These are phyloP conservation scores for Miichthys miiuy DNA, from an alignment of 2,797 vertebrate species.

Conservation along the genomic window DNA sequence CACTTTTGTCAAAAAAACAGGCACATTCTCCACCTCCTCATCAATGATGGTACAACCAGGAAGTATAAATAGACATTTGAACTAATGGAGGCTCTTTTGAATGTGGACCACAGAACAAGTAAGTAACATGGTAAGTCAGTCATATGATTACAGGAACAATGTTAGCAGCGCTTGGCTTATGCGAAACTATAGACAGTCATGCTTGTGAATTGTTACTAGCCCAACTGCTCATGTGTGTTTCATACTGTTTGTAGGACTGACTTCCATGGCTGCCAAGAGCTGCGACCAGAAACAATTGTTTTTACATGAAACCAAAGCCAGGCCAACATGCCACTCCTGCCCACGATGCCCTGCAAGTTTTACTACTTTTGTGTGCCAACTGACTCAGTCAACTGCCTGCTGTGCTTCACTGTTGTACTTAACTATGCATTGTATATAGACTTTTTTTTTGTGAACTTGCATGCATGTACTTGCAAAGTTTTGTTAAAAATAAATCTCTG, in stretches of 20 bases:
- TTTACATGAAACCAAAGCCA: not conserved
- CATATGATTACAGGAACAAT: not conserved
- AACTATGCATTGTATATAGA: not conserved
- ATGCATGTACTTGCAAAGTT: too few relatives aligned
- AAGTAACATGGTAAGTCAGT: not conserved
- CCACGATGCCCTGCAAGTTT: not conserved
- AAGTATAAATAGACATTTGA: not conserved
- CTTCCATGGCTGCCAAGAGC: not conserved
- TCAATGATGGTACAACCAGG: slow-evolving; percentile 35
- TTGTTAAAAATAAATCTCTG: not conserved
- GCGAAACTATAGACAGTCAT: not conserved
- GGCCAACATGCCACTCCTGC: not conserved
- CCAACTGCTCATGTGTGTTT: not conserved
- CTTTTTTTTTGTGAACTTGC: not conserved
- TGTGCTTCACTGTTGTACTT: not conserved
- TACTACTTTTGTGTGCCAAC: not conserved
- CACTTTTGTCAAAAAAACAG: not conserved
- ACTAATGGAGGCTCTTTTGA: not conserved
- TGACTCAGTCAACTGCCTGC: not conserved
- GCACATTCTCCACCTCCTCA: not conserved
- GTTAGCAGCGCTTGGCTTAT: not conserved
- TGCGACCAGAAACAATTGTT: not conserved
- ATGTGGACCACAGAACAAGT: not conserved
- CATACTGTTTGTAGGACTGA: not conserved
- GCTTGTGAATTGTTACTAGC: not conserved